Percentiles rank a stretch among this genome's conserved stretches.
These are phyloP conservation scores for Clostera curtula DNA, from an alignment of 2,888 invertebrate genomes.

Conservation along the genomic window DNA sequence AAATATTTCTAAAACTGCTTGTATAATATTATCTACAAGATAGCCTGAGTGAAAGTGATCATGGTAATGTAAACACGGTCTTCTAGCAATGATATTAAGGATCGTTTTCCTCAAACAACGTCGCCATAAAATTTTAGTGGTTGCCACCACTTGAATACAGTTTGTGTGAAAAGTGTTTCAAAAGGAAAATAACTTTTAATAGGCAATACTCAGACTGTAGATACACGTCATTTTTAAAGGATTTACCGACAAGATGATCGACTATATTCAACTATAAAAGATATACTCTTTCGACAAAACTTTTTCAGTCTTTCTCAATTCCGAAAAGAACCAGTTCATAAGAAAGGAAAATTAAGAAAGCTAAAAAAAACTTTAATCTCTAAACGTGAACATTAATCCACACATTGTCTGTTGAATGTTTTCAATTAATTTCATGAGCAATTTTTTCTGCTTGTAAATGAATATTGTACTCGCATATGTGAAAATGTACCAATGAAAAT, in stretches of 20 bases:
- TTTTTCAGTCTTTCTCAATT: too few relatives aligned
- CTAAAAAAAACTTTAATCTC: too few relatives aligned
- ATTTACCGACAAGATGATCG: too few relatives aligned
- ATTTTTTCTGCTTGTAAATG: too few relatives aligned
- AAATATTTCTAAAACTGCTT: constrained; percentile 23
- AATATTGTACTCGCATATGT: too few relatives aligned
- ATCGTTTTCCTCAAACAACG: constrained; percentile 18
- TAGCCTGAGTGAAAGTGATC: constrained; percentile 23
- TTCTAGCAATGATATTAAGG: constrained; percentile 12
- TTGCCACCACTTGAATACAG: constrained; percentile 20
- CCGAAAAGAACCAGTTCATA: too few relatives aligned
- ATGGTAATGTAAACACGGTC: constrained; percentile 16
- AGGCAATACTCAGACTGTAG: neutral
- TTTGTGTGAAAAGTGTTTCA: constrained; percentile 18
- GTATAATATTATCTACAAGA: constrained; percentile 23
- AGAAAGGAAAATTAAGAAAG: too few relatives aligned
- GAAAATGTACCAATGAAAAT: neutral
- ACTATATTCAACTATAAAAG: too few relatives aligned
- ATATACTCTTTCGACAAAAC: too few relatives aligned
- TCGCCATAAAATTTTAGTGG: constrained; percentile 20
- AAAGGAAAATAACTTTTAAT: constrained; percentile 14
- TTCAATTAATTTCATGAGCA: too few relatives aligned
- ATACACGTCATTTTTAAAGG: neutral
- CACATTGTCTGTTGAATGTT: too few relatives aligned
- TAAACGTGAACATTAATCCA: too few relatives aligned